phyloP scores from a whole-genome alignment of 2,113 vertebrate genomes.

The Pseudorhombus dupliciocellatus region DNA sequence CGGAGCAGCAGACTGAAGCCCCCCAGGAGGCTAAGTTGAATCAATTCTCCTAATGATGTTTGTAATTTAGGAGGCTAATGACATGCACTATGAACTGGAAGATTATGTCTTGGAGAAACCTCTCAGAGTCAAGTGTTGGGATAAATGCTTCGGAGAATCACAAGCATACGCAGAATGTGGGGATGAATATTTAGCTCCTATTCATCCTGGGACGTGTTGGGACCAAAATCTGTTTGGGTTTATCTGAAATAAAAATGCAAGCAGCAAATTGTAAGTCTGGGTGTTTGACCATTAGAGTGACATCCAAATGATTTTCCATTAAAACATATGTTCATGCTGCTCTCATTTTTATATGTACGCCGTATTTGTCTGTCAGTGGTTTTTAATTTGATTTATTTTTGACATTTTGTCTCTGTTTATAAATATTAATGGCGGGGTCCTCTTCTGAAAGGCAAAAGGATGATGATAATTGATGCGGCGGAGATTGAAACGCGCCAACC shows the following conservation, averaged over 20 bases:
- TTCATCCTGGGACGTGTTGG: background rate
- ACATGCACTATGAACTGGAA: slow-evolving; percentile 77
- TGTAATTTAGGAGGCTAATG: slow-evolving; percentile 81
- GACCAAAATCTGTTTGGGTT: background rate
- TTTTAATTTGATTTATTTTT: background rate
- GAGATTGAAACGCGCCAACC: background rate
- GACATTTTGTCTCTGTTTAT: background rate
- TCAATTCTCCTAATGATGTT: slow-evolving; percentile 81
- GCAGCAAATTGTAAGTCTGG: background rate
- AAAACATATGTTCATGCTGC: no score
- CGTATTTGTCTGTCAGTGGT: background rate
- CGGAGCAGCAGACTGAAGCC: slow-evolving; percentile 49
- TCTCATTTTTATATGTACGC: no score
- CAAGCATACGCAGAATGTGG: slow-evolving; percentile 11
- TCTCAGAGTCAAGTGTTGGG: slow-evolving; percentile 61
- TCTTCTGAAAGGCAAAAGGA: background rate
- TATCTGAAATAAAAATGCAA: no score
- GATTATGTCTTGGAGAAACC: slow-evolving; percentile 69
- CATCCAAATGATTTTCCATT: no score
- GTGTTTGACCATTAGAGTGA: background rate
- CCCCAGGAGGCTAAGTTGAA: slow-evolving; percentile 74
- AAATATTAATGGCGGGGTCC: background rate
- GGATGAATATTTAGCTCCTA: slow-evolving; percentile 6
- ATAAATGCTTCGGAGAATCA: slow-evolving; percentile 32
- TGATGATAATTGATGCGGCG: background rate